Evolutionary conservation across 2,113 vertebrate genomes (phyloP), one percentile per base, ranked within the genome.

Genomic region (Vimba vimba): DNA sequence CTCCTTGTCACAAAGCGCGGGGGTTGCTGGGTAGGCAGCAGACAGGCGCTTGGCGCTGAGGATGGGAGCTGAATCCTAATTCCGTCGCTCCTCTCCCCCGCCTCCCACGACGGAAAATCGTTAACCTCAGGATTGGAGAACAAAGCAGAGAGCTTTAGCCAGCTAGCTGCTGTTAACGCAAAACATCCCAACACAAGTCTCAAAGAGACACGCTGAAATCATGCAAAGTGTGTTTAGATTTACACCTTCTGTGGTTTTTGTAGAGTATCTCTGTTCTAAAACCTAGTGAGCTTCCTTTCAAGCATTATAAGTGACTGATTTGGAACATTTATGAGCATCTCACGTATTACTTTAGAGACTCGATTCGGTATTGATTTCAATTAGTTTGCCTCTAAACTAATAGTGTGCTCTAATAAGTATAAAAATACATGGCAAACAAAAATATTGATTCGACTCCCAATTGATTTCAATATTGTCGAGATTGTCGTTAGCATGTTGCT

Each of bases 21-120:
- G 94, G 94, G 93, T 96, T 96, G 96, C 95, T 97, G 96, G 96
- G 95, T 91, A 95, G 94, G 95, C 96, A 94, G 95, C 95, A 97
- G 96, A 96, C 96, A 95, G 92, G 93, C 95, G 93, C 93, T 91
- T 92, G 90, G 91, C 93, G 92, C 94, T 93, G 92, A 95, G 93
- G 95, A 95, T 94, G 93, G 95, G 95, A 95, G 93, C 95, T 94
- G 97, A 96, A 98, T 97, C 96, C 94, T 94, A 94, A 95, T 95
- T 93, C 87, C 85, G 85, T 66, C 6, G 83, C 45, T 87, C 88
- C 87, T 89, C 91, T 90, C 90, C 90, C 86, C 90, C 90, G 11
- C 90, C 92, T 76, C 89, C 95, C 93, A 94, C 96, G 95, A 93
- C 75, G 93, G 94, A 92, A 93, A 92, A 90, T 91, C 93, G 92